Evolutionary conservation across 2,113 vertebrate genomes (phyloP).

Genomic region (Alosa alosa): DNA sequence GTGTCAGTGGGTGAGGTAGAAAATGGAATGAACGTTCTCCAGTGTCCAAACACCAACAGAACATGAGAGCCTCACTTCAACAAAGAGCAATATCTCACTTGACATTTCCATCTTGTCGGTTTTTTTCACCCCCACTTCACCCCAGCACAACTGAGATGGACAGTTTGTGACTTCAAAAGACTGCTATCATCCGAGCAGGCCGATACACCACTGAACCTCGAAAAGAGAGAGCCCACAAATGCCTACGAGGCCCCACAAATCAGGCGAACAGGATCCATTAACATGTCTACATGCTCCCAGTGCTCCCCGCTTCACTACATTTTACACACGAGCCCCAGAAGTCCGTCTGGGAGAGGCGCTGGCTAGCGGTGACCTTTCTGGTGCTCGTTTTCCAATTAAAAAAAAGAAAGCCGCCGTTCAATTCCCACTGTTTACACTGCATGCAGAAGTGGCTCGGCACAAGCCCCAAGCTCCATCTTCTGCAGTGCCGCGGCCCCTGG

Average conservation of each 20-base stretch:
- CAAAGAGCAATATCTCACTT: neutral
- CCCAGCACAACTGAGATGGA: constrained; percentile 41
- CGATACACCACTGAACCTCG: constrained; percentile 39
- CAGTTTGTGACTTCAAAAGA: constrained; percentile 31
- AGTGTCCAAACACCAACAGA: neutral
- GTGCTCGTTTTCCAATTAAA: constrained; percentile 33
- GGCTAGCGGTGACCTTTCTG: constrained; percentile 44
- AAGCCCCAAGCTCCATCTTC: constrained; percentile 4
- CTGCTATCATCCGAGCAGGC: constrained; percentile 44
- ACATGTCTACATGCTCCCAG: constrained; percentile 26
- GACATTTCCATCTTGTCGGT: neutral
- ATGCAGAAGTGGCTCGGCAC: constrained; percentile 30
- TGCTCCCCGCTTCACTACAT: constrained; percentile 39
- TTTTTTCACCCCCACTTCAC: neutral
- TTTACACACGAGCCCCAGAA: constrained; percentile 18
- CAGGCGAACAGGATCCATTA: constrained; percentile 28
- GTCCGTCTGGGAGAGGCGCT: constrained; percentile 36
- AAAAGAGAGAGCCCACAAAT: constrained; percentile 12
- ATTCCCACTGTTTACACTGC: constrained; percentile 41
- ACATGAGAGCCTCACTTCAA: neutral
- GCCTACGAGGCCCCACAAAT: constrained; percentile 31
- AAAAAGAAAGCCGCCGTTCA: constrained; percentile 4
- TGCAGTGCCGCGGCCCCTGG: constrained; percentile 32
- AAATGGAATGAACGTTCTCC: neutral
- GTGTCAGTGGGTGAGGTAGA: neutral